Base-by-base conservation (phyloP, 2,888 invertebrate species). In the Ophonus ardosiacus region DNA sequence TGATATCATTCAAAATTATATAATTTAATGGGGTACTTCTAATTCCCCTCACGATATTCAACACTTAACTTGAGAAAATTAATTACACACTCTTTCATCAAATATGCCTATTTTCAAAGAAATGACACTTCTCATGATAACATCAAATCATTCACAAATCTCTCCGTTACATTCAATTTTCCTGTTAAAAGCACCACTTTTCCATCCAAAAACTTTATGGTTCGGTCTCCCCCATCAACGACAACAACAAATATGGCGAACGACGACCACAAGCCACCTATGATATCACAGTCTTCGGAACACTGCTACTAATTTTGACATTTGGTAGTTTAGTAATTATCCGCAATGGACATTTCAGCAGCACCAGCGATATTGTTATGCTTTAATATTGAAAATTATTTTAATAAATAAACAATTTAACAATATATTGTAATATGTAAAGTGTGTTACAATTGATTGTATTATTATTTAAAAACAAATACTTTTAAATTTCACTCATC, bases 221-320 rank as follows among this genome's bases (percentile, higher is more conserved):
- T 88, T 88, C 89, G 89, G 89, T 92, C 92, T 93, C 93, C 93
- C 94, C 94, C 94, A 94, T 94, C 92, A 93, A 93, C 93, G 94
- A 95, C 94, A 95, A 95, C 94, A 95, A 95, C 95, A 95, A 95
- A 95, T 95, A 95, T 95, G 95, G 95, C 95, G 94, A 94, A 90
- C 89, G 88, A 90, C 84, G 79, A 85, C 71, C 68, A 80, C 79
- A 81, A 84, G 84, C 84, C 65, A 84, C 84, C 84, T 79, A 84
- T 79, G 84, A 68, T 63, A 88, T 88, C 87, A 87, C 87, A 86
- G 86, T 88, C 88, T 88, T 88, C 88, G 88, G 87, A 87, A 84
- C 7, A 51, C 84, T 65, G 79, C 79, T 63, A 56, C 78, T 56
- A 76, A 59, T 84, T 51, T 84, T 85, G 85, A 85, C 85, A 80